Percentiles rank a stretch among this genome's conserved stretches.
These are phyloP conservation scores for Perca flavescens DNA, from an alignment of 2,113 vertebrate species.

Conservation along the genomic window DNA sequence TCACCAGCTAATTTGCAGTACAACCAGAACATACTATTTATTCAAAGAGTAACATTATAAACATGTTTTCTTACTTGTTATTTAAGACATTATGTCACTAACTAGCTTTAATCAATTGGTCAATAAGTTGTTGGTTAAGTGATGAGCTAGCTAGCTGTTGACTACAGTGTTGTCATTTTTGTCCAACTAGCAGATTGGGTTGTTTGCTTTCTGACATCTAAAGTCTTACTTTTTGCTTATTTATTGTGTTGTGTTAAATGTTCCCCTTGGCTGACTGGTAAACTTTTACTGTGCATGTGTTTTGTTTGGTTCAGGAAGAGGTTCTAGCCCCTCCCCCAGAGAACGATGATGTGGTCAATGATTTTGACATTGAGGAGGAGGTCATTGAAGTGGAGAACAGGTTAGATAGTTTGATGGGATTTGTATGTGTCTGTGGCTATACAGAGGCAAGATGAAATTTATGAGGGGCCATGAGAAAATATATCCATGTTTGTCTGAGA, in stretches of 20 bases:
- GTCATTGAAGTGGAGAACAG: slow-evolving; percentile 98
- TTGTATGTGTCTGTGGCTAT: neutral
- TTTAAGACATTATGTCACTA: neutral
- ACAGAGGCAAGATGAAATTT: neutral
- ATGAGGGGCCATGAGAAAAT: slow-evolving; percentile 3
- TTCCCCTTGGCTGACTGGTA: neutral
- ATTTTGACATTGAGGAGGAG: slow-evolving; percentile 99
- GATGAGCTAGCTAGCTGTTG: neutral
- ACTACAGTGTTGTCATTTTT: neutral
- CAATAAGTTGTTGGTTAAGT: neutral
- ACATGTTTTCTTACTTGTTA: neutral
- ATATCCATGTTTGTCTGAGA: neutral
- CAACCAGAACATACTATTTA: neutral
- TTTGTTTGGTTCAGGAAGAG: slow-evolving; percentile 89
- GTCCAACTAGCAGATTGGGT: neutral
- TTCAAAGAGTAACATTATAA: neutral
- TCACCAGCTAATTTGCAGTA: neutral
- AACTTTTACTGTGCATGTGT: slow-evolving; percentile 1
- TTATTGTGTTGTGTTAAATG: neutral
- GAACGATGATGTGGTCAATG: slow-evolving; percentile 97
- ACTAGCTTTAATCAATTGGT: slow-evolving; percentile 1
- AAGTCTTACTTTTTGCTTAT: neutral
- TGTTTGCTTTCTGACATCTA: neutral
- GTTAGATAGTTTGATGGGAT: slow-evolving; percentile 71
- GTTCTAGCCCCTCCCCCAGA: slow-evolving; percentile 98